Conservation (phyloP, 2,113 vertebrate genomes). For the Asarcornis scutulata region DNA sequence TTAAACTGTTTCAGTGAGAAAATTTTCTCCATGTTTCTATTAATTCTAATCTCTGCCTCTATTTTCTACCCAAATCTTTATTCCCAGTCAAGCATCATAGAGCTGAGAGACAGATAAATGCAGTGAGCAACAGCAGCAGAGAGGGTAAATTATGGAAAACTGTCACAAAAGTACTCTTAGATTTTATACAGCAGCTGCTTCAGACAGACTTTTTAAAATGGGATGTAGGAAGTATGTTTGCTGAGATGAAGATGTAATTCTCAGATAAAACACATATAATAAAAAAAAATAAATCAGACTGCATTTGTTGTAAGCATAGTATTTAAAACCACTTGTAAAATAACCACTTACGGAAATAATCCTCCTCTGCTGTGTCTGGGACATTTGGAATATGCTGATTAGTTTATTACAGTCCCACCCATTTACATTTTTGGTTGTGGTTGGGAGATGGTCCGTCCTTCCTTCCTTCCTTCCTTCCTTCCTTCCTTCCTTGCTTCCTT, state of each 20-base stretch:
- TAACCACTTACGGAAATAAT: not conserved
- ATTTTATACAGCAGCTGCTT: not conserved
- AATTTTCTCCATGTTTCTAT: not conserved
- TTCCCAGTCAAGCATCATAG: not conserved
- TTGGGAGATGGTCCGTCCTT: not conserved
- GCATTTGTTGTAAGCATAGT: not conserved
- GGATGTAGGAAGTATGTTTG: not conserved
- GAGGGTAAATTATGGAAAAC: accelerated
- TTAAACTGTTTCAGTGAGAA: not conserved
- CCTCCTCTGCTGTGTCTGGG: not conserved
- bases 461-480: not conserved
- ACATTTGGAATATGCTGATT: not conserved
- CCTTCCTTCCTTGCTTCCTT: not conserved
- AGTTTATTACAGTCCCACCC: not conserved
- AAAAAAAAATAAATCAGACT: not conserved
- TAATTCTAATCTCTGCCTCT: not conserved
- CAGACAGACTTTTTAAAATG: not conserved
- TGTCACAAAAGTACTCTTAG: not conserved
- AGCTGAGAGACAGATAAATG: not conserved
- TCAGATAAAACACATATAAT: not conserved
- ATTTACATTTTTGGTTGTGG: not conserved
- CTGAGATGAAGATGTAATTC: not conserved
- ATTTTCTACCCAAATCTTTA: not conserved
- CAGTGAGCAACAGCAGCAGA: not conserved
- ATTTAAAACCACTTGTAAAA: not conserved